Evolutionary conservation across 2,113 vertebrate genomes (phyloP), one percentile per base, ranked within the genome.

Genomic region (Choloepus hoffmanni): DNA sequence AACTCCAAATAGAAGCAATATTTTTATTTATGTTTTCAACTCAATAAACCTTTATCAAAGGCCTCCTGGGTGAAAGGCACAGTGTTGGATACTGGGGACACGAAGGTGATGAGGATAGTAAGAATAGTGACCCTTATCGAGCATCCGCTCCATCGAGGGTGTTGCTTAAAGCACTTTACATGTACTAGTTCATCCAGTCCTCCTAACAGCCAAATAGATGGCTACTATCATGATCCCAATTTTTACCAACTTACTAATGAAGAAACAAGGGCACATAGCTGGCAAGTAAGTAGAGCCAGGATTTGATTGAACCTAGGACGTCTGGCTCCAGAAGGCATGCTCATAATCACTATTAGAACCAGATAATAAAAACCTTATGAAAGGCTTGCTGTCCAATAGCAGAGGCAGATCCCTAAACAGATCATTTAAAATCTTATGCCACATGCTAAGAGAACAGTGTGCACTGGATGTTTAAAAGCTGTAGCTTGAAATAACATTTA

Each of bases 1-100:
- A 78, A 33, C 28, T 82, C 72, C 55, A 73, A 85, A 92, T 50
- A 58, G 43, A 92, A 94, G 78, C 60, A 43, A 43, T 24, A 18
- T 45, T 90, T 94, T 92, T 45, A 36, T 60, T 72, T 86, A 40
- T 62, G 81, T 70, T 92, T 95, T 90, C 48, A 63, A 62, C 45
- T 40, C 45, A 60, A 77, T 65, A 72, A 79, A 83, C 36, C 6
- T 18, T 36, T 36, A 70, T 19, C 36, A 53, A 92, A 94, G 23
- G 62, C 45, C 67, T 72, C 18, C 7, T 30, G 79, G 62, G 26
- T 81, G 28, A 85, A 74, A 95, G 40, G 16, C 26, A 1, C 11
- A 15, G 23, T 4, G 5, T 21, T 33, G 43, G 45, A 30, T 28
- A 2, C 3, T 2, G 7, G n/a, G n/a, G 24, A 58, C 45, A 53